Percentiles rank a stretch among this genome's conserved stretches.
phyloP scores from a whole-genome alignment of 2,888 invertebrate species.

The Ophioninae sp. region DNA sequence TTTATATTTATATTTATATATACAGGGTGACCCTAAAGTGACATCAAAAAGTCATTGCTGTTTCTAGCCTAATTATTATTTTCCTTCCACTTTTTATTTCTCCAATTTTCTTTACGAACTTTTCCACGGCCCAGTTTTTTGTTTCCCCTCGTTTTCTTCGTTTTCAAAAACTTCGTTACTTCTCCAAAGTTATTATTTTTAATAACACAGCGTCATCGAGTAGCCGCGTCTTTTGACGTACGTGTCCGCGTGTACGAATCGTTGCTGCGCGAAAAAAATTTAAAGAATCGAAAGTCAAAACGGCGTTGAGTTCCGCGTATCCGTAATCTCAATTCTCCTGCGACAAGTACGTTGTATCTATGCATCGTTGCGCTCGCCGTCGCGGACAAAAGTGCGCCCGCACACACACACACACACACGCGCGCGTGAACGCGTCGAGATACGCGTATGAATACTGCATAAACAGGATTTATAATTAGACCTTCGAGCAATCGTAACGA shows the following conservation, averaged over 20 bases:
- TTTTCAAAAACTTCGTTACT: too few species aligned
- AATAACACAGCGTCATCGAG: too few species aligned
- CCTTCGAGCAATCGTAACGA: neutral
- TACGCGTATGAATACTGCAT: constrained; percentile 17
- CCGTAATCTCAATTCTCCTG: constrained; percentile 50
- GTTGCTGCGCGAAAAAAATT: neutral
- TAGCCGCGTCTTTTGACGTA: neutral
- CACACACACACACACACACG: neutral
- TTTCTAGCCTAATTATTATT: too few species aligned
- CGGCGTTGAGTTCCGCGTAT: constrained; percentile 14
- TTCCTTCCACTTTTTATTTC: too few species aligned
- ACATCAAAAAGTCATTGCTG: too few species aligned
- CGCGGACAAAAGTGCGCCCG: too few species aligned
- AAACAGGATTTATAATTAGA: neutral
- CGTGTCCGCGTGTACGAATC: neutral
- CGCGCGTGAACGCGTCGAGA: neutral
- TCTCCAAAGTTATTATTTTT: too few species aligned
- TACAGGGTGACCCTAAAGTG: too few species aligned
- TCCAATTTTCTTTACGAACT: too few species aligned
- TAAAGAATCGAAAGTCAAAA: constrained; percentile 2
- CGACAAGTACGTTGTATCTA: constrained; percentile 42
- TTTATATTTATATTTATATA: too few species aligned
- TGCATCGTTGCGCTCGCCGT: constrained; percentile 11
- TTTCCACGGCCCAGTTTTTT: too few species aligned
- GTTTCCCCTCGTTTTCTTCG: too few species aligned